phyloP scores from a whole-genome alignment of 35 echinoderm and acorn worm species.

The Lytechinus variegatus region DNA sequence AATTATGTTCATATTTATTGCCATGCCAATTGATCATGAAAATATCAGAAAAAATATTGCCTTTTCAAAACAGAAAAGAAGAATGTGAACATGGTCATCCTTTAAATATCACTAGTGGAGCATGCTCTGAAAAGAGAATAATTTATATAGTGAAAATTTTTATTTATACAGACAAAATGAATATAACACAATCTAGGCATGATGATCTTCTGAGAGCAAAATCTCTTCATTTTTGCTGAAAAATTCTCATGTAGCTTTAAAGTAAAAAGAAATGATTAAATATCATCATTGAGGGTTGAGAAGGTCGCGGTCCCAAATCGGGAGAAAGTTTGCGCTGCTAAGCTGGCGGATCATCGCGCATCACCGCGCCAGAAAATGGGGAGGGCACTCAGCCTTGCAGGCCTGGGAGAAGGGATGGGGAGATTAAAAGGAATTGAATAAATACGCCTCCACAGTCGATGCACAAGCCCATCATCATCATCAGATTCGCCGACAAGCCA shows the following conservation, averaged over 20 bases:
- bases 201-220: neutral
- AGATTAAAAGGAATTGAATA: neutral
- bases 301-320: neutral
- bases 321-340: neutral
- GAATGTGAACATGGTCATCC: too few species aligned
- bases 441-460: neutral
- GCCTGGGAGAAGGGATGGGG: neutral
- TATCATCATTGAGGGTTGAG: conserved; percentile 11
- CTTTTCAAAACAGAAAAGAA: neutral
- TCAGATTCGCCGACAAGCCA: neutral
- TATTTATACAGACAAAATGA: neutral
- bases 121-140: neutral
- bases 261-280: neutral
- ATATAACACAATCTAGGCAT: neutral
- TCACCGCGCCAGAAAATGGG: conserved; percentile 1
- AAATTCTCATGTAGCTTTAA: neutral
- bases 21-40: too few species aligned
- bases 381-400: conserved; percentile 14
- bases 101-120: neutral
- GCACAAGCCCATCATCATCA: neutral
- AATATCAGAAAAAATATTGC: too few species aligned
- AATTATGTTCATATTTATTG: too few species aligned
- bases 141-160: neutral
- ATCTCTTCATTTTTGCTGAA: neutral
- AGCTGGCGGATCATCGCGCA: neutral